Evolutionary conservation across 2,888 invertebrate species (phyloP), one percentile per base, ranked within the genome.

Genomic region (Cylloceria caligata): DNA sequence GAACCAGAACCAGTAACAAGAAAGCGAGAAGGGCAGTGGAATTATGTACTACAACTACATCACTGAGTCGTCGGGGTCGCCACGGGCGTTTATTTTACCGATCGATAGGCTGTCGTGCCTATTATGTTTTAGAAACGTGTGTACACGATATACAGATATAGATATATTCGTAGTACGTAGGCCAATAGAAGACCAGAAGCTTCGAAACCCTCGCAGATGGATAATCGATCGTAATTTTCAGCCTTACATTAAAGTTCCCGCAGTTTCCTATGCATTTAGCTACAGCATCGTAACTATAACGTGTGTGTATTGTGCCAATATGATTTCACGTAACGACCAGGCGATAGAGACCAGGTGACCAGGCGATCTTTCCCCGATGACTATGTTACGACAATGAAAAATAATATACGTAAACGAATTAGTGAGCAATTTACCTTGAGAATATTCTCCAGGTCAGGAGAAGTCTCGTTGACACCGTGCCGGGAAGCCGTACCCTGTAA

Each of bases 361-460:
- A n/a, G n/a, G n/a, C n/a, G n/a, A n/a, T n/a, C n/a, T 47, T 34
- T 52, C 39, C 7, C 11, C 39, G 65, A 55, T 39, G 83, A 76
- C 65, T 73, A 21, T 52, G 24, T 36, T 39, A 16, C 24, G 57
- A 57, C 27, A 13, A 24, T 42, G 69, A 13, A 16, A 42, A 71
- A 27, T 57, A 57, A 16, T 30, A 30, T 57, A 19, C 7, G 27
- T 11, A 42, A 71, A 71, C 42, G 30, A 75, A 83, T 62, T 72
- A 42, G 39, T 19, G 30, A 42, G 45, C 19, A 39, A 45, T 90
- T 93, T 92, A 95, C 96, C 94, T 95, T 95, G 90, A 96, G 93
- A 91, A 96, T 96, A 92, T 94, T 95, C 91, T 96, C 95, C 91
- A 95, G 94, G 87, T 94, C 93, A 85, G 94, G 94, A 87, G 94